phyloP scores from a whole-genome alignment of 2,888 invertebrate genomes.

The Cantharis rustica region DNA sequence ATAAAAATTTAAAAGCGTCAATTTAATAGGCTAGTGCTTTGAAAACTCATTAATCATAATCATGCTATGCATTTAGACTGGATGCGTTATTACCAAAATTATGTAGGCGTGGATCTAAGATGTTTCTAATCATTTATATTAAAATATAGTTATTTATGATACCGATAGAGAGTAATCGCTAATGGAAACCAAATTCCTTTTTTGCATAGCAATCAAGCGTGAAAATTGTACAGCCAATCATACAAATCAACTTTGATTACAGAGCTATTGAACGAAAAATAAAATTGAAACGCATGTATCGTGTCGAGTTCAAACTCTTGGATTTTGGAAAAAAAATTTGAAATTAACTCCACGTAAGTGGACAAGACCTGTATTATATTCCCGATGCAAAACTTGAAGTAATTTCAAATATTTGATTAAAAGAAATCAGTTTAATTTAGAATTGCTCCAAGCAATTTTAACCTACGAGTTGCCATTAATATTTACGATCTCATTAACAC shows the following conservation, averaged over 20 bases:
- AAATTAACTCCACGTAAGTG: not conserved
- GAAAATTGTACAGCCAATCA: not conserved
- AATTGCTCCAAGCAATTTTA: not conserved
- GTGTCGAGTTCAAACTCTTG: not conserved
- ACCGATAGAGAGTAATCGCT: not conserved
- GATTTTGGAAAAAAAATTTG: not conserved
- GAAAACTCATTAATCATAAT: not conserved
- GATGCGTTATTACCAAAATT: conserved; percentile 1
- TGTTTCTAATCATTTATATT: conserved; percentile 2
- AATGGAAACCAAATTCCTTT: not conserved
- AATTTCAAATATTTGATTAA: not conserved
- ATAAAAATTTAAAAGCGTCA: not conserved
- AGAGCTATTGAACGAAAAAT: not conserved
- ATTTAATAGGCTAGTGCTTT: not conserved
- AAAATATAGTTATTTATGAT: not conserved
- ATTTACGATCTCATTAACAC: conserved; percentile 3
- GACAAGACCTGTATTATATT: not conserved
- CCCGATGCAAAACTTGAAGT: not conserved
- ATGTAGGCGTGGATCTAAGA: not conserved
- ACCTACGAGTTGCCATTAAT: not conserved
- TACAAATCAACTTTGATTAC: not conserved
- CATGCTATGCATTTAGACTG: not conserved
- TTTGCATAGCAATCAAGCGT: not conserved
- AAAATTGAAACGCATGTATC: not conserved
- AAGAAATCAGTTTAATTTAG: not conserved